Percentiles rank a stretch among this genome's conserved stretches.
phyloP scores from a whole-genome alignment of 2,888 invertebrate species.

The Sceliomorpha sp. region DNA sequence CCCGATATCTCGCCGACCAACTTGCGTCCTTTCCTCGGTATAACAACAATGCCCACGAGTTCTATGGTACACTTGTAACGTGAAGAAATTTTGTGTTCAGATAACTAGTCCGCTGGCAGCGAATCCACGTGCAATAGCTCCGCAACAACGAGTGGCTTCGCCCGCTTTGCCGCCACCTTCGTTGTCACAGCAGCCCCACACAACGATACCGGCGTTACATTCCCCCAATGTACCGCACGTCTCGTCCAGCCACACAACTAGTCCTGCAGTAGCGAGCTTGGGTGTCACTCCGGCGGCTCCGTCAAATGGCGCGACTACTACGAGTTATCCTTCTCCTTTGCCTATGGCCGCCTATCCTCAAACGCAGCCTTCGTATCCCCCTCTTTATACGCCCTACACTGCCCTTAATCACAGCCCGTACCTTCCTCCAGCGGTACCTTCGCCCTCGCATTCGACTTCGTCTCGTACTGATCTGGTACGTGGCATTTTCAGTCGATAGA shows the following conservation, averaged over 20 bases:
- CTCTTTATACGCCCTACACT: constrained; percentile 90
- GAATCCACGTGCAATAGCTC: constrained; percentile 81
- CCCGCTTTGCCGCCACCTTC: constrained; percentile 79
- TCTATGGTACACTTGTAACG: neutral
- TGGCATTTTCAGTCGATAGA: constrained; percentile 45
- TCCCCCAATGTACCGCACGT: constrained; percentile 79
- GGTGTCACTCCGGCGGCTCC: constrained; percentile 83
- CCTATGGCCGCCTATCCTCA: constrained; percentile 79
- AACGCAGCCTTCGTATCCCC: constrained; percentile 83
- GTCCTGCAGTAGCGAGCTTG: constrained; percentile 81
- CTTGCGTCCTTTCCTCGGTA: no score
- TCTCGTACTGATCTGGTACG: constrained; percentile 84
- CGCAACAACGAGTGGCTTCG: constrained; percentile 83
- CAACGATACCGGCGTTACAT: constrained; percentile 76
- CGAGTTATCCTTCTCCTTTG: constrained; percentile 73
- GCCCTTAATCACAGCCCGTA: constrained; percentile 88
- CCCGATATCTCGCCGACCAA: no score
- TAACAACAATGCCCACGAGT: no score
- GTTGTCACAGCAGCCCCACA: constrained; percentile 75
- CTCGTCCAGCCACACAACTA: constrained; percentile 80
- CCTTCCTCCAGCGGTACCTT: constrained; percentile 83
- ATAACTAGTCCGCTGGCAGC: constrained; percentile 80
- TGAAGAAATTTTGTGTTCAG: constrained; percentile 57
- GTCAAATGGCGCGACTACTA: constrained; percentile 78
- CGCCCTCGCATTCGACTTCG: constrained; percentile 82